These are phyloP conservation scores for Esox niger DNA, from an alignment of 2,113 vertebrate species.

Conservation along the genomic window DNA sequence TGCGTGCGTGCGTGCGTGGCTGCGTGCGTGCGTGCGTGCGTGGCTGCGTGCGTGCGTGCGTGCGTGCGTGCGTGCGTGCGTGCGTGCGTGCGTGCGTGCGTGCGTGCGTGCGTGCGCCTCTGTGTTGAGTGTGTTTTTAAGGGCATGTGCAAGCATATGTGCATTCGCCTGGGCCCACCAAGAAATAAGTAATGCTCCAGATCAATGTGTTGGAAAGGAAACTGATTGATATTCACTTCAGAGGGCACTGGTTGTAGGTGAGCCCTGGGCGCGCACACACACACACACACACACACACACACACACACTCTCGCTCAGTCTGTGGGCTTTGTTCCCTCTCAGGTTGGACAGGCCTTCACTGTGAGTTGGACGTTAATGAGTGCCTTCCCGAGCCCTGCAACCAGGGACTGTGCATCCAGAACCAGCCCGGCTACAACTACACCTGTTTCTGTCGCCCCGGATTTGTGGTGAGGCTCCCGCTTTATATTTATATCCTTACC, in stretches of 20 bases:
- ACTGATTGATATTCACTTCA: conserved; percentile 77
- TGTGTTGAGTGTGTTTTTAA: background rate
- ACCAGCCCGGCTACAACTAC: conserved; percentile 79
- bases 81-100: conserved; percentile 48
- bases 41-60: no score
- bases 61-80: no score
- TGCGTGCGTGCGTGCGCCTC: background rate
- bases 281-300: background rate
- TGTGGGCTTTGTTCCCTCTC: conserved; percentile 72
- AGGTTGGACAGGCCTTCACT: conserved; percentile 87
- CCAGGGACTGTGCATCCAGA: conserved; percentile 85
- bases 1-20: no score
- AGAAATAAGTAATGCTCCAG: conserved; percentile 47
- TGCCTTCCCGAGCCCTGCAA: conserved; percentile 83
- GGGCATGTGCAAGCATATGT: conserved; percentile 17
- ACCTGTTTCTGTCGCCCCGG: conserved; percentile 86
- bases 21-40: no score
- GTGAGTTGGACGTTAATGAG: conserved; percentile 86
- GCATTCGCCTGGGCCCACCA: no score
- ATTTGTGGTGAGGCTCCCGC: conserved; percentile 81
- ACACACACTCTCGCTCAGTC: conserved; percentile 32
- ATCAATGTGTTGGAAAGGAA: conserved; percentile 68
- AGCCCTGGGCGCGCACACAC: conserved; percentile 55
- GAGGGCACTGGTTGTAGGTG: conserved; percentile 66
- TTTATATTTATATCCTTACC: conserved; percentile 1